phyloP scores from a whole-genome alignment of 1,140 invertebrate genomes.

The Brachionus manjavacas region DNA sequence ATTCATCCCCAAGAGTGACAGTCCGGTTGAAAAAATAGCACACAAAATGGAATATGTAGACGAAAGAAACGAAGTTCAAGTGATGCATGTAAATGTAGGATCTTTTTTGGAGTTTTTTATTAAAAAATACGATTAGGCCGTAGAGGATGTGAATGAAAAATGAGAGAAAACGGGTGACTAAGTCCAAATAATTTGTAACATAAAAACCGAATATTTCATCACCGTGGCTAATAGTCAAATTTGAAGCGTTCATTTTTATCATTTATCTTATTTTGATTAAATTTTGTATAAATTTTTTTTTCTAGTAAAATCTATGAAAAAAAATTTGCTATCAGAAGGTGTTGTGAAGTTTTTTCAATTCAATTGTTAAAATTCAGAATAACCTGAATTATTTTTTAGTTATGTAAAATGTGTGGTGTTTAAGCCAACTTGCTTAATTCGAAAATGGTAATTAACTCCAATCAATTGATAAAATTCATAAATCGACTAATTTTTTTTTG shows the following conservation, averaged over 20 bases:
- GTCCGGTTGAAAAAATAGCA: background rate
- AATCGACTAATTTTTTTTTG: too few species aligned
- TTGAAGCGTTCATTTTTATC: background rate
- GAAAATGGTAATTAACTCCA: too few species aligned
- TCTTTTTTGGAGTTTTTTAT: background rate
- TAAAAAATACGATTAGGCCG: background rate
- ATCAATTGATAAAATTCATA: too few species aligned
- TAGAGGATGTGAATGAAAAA: background rate
- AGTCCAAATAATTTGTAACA: background rate
- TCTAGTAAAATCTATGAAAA: too few species aligned
- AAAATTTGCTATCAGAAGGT: too few species aligned
- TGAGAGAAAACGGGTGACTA: background rate
- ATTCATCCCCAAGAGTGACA: background rate
- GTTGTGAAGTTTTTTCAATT: too few species aligned
- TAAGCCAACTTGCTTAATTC: too few species aligned
- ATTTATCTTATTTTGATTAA: too few species aligned
- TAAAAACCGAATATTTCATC: background rate
- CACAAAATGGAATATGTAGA: background rate
- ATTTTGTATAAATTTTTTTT: too few species aligned
- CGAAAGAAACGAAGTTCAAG: background rate
- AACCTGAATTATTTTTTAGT: too few species aligned
- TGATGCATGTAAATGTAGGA: conserved; percentile 29
- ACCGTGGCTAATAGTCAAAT: background rate
- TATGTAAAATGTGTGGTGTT: too few species aligned
- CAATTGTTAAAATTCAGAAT: too few species aligned